A percentile compares a stretch with the other conserved stretches of the same genome.
Evolutionary conservation across 1,140 invertebrate genomes (phyloP).

Genomic region (Drosophila gunungcola): DNA sequence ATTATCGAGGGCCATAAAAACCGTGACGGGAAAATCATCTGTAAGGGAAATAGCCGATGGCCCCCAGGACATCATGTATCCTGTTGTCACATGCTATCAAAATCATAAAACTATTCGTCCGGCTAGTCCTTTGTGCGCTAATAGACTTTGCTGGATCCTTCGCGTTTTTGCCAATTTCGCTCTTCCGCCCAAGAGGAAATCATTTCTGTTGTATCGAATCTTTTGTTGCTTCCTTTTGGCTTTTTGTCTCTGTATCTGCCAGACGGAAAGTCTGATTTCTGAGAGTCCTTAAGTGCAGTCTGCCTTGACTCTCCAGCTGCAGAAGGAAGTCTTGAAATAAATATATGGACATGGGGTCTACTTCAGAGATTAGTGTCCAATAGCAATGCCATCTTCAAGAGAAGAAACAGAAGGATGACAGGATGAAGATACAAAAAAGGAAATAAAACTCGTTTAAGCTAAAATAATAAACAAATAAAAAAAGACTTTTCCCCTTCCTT

Average conservation of each 20-base stretch:
- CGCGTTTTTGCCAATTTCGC: slow-evolving; percentile 72
- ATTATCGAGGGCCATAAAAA: slow-evolving; percentile 61
- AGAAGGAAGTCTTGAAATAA: slow-evolving; percentile 1
- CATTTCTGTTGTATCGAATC: slow-evolving; percentile 83
- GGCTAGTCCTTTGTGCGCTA: slow-evolving; percentile 71
- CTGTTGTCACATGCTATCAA: slow-evolving; percentile 75
- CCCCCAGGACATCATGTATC: slow-evolving; percentile 46
- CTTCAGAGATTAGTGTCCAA: slow-evolving; percentile 64
- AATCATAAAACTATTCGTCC: slow-evolving; percentile 79
- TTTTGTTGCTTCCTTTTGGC: slow-evolving; percentile 72
- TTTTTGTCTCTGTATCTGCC: slow-evolving; percentile 47
- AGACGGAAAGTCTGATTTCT: slow-evolving; percentile 62
- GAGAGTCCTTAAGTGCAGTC: slow-evolving; percentile 73
- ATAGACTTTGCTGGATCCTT: slow-evolving; percentile 63
- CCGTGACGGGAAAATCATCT: slow-evolving; percentile 22
- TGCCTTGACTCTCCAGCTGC: slow-evolving; percentile 27
- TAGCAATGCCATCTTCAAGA: slow-evolving; percentile 50
- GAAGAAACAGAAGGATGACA: slow-evolving; percentile 11
- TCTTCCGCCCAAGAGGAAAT: slow-evolving; percentile 77
- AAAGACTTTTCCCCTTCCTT: slow-evolving; percentile 13
- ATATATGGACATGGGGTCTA: slow-evolving; percentile 1
- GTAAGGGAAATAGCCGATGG: slow-evolving; percentile 35
- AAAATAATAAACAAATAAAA: slow-evolving; percentile 49
- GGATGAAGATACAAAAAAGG: slow-evolving; percentile 12
- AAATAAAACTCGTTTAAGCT: slow-evolving; percentile 43